Base-by-base conservation (phyloP, 1,140 invertebrate species). In the Lepidurus packardi region DNA sequence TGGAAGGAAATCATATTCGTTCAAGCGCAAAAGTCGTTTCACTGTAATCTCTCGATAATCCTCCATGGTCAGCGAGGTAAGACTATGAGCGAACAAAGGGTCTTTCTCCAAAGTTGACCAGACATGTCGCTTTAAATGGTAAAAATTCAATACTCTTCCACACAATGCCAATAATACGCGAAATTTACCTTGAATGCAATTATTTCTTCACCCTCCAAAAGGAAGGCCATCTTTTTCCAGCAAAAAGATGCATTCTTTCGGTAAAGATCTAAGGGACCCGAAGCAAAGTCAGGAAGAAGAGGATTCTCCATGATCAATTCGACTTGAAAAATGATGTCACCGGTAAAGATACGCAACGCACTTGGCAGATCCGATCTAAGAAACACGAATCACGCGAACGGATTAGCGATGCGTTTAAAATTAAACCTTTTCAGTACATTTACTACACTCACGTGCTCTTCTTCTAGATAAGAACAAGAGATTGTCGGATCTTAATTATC, bases 41-140 rank as follows among this genome's bases (percentile, higher is more conserved):
- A 89, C 88, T 16, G 90, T 85, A 25, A 91, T 79, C 73, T 89
- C 85, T 45, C 92, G 85, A 47, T 88, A 82, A 79, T 93, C 89
- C 81, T 92, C 90, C 75, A 92, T 80, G 43, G 86, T 82, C 7
- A 86, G 82, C 1, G 87, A 86, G 44, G 80, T 73, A 80, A 81
- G 82, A 81, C 87, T 86, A 45, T 89, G 87, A 79, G 87, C 86
- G 84, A 98, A 98, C 0, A 92, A 82, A 7, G 93, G 91, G 84
- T 96, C 92, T n/a, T 87, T 90, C 85, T 94, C 90, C 45, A 98
- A 83, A 6, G 89, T 90, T 41, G 90, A 88, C 91, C 92, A 96
- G 80, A 97, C 87, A 83, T 90, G 90, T 82, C 92, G 89, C 94
- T 97, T 83, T 47, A 89, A 83, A 79, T 42, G 45, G 78, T 74